Percentiles rank a stretch among this genome's conserved stretches.
Evolutionary conservation across 2,113 vertebrate genomes (phyloP).

Genomic region (Ceyx cyanopectus): DNA sequence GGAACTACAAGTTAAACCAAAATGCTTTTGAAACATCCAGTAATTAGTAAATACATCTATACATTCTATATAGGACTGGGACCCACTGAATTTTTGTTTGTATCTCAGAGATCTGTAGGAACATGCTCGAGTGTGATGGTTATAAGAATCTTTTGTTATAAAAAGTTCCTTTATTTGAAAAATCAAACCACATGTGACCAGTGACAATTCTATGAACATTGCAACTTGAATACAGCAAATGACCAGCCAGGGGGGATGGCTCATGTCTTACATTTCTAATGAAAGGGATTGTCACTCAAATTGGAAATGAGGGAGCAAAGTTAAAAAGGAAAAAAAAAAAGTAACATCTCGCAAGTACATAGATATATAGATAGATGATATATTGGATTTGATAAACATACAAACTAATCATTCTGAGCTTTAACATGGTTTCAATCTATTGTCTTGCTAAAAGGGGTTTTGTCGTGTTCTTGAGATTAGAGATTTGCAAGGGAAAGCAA

Average conservation of each 20-base stretch:
- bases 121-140: rapidly evolving
- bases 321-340: background rate
- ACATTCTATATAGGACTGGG: background rate
- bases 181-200: background rate
- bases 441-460: background rate
- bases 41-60: background rate
- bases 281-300: background rate
- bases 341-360: background rate
- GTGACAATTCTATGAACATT: background rate
- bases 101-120: background rate
- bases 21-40: background rate
- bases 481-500: background rate
- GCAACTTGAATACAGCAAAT: background rate
- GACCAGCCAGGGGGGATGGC: background rate
- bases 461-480: background rate
- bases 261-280: background rate
- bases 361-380: background rate
- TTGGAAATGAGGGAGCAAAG: background rate
- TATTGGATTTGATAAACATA: background rate
- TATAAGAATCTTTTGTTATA: background rate
- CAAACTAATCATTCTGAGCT: background rate
- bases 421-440: background rate
- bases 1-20: background rate
- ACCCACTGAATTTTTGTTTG: background rate
- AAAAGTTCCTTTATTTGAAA: background rate